These are phyloP conservation scores for Macrophya annulata DNA, from an alignment of 2,888 invertebrate species.

Conservation along the genomic window DNA sequence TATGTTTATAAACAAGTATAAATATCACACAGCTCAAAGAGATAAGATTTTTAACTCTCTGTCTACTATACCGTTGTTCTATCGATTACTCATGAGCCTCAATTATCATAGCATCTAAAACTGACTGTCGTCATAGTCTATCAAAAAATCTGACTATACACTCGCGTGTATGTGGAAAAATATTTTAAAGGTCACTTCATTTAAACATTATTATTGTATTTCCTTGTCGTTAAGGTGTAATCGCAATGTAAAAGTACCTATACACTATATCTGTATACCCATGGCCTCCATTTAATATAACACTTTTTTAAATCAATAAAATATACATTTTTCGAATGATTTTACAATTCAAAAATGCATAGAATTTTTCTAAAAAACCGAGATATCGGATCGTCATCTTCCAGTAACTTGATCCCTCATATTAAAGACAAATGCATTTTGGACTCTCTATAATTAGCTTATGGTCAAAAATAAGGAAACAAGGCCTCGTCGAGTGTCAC, in stretches of 20 bases:
- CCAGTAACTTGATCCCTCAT: conserved; percentile 25
- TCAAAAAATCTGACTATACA: conserved; percentile 11
- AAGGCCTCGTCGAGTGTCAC: conserved; percentile 29
- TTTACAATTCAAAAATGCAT: background rate
- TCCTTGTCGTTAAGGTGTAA: background rate
- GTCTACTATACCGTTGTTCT: background rate
- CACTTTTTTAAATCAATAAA: background rate
- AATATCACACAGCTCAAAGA: too few species aligned
- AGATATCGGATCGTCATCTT: background rate
- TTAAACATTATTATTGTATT: background rate
- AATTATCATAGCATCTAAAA: background rate
- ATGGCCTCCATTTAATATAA: background rate
- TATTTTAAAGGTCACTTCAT: conserved; percentile 11
- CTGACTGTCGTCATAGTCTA: background rate
- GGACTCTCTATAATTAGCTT: conserved; percentile 32
- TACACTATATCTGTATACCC: background rate
- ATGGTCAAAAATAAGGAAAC: conserved; percentile 40
- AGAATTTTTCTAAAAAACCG: background rate
- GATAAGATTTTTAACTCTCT: background rate
- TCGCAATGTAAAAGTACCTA: background rate
- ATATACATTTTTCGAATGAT: background rate
- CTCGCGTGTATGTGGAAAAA: background rate
- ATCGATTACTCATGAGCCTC: background rate
- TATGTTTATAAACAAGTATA: too few species aligned
- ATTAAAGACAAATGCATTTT: conserved; percentile 34